Evolutionary conservation across 1,140 invertebrate genomes (phyloP), one percentile per base, ranked within the genome.

Genomic region (Drosophila ambigua): DNA sequence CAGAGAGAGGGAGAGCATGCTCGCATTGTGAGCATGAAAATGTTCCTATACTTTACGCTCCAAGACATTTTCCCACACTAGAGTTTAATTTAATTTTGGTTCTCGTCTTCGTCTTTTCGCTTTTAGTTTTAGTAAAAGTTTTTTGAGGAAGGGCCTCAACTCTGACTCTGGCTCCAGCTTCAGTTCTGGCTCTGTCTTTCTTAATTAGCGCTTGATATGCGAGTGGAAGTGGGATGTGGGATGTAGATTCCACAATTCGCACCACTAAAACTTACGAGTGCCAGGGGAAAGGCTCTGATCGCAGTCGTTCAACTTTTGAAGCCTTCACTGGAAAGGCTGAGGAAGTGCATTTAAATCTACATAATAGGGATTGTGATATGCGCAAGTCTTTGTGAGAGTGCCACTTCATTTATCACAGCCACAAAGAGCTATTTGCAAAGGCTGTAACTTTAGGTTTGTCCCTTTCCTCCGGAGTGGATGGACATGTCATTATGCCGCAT

Each of bases 11-110:
- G 23, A 23, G 26, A 62, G 58, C n/a, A 23, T 31, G 15, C 2
- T 31, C 28, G 28, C 6, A 28, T 7, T 31, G 28, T 9, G 23
- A 48, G 51, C 50, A 77, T 63, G 61, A 79, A 85, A 84, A 85
- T 85, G 64, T 85, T 85, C 75, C 88, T 79, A 65, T 79, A 67
- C 76, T 88, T 89, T 83, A 79, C 83, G 83, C 83, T 83, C 66
- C 72, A 89, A 88, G 76, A 69, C 71, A 83, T 88, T 77, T 88
- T 88, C 84, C 83, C 84, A 88, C 83, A 88, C 84, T 77, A 79
- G 76, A 72, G 83, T 60, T 79, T 88, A 83, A 89, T 88, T 88
- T 83, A 88, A 88, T 88, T 82, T 88, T 68, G 65, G 51, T 58
- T 49, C 43, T 54, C 26, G 41, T 77, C 31, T 68, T 46, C 54